These are phyloP conservation scores for Discoglossus pictus DNA, from an alignment of 2,797 vertebrate genomes.

Conservation along the genomic window DNA sequence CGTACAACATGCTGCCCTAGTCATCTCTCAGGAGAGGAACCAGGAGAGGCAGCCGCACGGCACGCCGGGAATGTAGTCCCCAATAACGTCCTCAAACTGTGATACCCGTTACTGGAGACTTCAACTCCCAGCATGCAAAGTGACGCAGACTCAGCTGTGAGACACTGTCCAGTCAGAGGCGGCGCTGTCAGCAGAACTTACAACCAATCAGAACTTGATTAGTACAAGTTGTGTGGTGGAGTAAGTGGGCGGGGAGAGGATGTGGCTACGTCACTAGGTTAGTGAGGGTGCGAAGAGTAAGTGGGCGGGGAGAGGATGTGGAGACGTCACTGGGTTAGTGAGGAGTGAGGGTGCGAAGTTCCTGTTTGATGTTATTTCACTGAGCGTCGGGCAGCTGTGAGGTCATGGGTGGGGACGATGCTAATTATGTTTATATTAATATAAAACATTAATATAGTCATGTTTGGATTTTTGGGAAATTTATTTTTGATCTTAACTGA, in stretches of 20 bases:
- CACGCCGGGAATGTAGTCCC: slow-evolving; percentile 28
- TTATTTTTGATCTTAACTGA: no score
- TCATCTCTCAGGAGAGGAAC: slow-evolving; percentile 38
- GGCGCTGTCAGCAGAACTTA: slow-evolving; percentile 44
- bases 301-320: not conserved
- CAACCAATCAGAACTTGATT: slow-evolving; percentile 18
- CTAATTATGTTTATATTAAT: no score
- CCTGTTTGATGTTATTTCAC: no score
- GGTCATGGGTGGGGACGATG: no score
- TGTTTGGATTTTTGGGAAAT: no score
- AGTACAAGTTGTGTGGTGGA: not conserved
- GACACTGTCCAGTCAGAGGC: slow-evolving; percentile 11
- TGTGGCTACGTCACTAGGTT: slow-evolving; percentile 1
- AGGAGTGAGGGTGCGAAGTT: no score
- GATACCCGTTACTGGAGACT: not conserved
- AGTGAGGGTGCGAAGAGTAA: no score
- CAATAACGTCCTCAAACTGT: no score
- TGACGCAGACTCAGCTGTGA: slow-evolving; percentile 24
- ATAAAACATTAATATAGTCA: no score
- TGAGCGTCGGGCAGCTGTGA: no score
- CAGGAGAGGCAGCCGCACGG: slow-evolving; percentile 19
- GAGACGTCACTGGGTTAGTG: slow-evolving; percentile 3
- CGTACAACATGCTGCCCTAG: slow-evolving; percentile 45
- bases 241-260: slow-evolving; percentile 10
- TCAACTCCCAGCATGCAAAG: slow-evolving; percentile 32